These are phyloP conservation scores for Rhinopomastus cyanomelas DNA, from an alignment of 2,113 vertebrate species.

Conservation along the genomic window DNA sequence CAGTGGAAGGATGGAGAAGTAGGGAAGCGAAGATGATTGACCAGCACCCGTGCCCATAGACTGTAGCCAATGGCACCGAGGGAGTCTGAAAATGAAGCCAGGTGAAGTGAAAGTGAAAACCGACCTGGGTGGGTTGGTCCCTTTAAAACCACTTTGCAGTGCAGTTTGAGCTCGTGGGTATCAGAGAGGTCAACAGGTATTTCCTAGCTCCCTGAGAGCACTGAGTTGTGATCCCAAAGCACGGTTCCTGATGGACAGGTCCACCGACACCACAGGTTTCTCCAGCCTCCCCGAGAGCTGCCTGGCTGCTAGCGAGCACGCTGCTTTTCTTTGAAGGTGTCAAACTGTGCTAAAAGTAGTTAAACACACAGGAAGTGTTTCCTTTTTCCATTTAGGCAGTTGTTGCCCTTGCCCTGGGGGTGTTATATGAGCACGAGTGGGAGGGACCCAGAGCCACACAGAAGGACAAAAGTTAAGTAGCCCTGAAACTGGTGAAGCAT, in stretches of 20 bases:
- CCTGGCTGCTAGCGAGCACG: background rate
- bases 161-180: background rate
- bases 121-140: accelerated
- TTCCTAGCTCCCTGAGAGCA: background rate
- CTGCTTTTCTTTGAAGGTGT: conserved; percentile 51
- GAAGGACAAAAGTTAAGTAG: background rate
- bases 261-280: background rate
- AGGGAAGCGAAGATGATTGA: background rate
- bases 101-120: background rate
- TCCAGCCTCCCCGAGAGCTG: background rate
- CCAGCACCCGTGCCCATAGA: background rate
- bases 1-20: background rate
- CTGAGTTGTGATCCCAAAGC: background rate
- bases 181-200: background rate
- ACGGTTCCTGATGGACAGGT: background rate
- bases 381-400: conserved; percentile 60
- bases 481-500: background rate
- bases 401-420: conserved; percentile 40
- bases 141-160: background rate
- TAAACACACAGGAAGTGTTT: conserved; percentile 62
- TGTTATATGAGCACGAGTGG: conserved; percentile 41
- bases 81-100: background rate
- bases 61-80: background rate
- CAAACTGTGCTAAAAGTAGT: conserved; percentile 49
- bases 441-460: background rate